Evolutionary conservation across 2,113 vertebrate species (phyloP).

Genomic region (Piaya cayana): DNA sequence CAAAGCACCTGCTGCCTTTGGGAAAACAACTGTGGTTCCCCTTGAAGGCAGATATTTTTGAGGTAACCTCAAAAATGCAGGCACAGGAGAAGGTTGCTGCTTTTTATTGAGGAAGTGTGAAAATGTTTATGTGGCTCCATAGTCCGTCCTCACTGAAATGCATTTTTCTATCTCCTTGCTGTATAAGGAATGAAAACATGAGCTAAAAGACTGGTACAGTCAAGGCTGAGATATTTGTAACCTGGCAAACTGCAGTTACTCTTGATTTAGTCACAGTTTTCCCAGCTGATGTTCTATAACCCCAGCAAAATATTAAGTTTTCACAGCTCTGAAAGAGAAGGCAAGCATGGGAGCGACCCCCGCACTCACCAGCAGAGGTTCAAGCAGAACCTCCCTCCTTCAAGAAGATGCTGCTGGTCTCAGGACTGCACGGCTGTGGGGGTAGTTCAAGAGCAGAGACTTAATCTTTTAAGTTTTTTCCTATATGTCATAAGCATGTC

Average conservation of each 20-base stretch:
- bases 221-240: background rate
- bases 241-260: background rate
- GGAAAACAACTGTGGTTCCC: background rate
- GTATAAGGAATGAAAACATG: background rate
- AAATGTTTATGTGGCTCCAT: background rate
- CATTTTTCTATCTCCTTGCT: background rate
- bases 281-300: conserved; percentile 18
- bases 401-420: background rate
- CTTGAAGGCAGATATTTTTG: background rate
- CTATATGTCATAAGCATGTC: background rate
- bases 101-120: background rate
- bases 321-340: background rate
- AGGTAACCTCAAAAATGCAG: background rate
- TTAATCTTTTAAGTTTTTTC: conserved; percentile 2
- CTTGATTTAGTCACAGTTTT: conserved; percentile 4
- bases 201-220: background rate
- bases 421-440: background rate
- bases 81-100: background rate
- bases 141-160: background rate
- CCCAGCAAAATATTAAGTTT: background rate
- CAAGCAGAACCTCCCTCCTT: background rate
- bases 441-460: background rate
- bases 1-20: background rate
- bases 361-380: background rate
- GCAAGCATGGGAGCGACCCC: background rate